Base-by-base conservation (phyloP, 53 echinoderm and acorn worm genomes). In the Crossaster papposus region DNA sequence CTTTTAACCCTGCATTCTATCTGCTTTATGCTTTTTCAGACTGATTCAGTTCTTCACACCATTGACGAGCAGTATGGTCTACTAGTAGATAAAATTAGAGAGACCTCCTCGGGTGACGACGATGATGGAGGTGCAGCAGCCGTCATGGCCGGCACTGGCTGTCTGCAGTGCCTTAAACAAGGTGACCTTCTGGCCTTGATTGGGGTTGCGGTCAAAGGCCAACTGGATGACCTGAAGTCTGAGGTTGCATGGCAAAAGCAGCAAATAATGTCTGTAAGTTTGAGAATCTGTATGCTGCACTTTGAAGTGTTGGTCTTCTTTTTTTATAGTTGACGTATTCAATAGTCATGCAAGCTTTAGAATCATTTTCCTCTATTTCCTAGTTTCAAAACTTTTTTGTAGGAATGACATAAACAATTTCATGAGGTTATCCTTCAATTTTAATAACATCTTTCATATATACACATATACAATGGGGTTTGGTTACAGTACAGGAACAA, bases 241-340 rank as follows among this genome's bases (percentile, higher is more conserved):
- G 88, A 92, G 84, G 85, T 96, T 18, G 32, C 88, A 4, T 88
- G 80, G 14, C 96, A 96, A 65, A 92, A 92, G 52, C 88, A 93
- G 83, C 92, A 90, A 77, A 93, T 95, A 64, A 65, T 88, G 36
- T 38, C 89, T 68, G 96, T 96, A 72, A 94, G 96, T 89, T 31
- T 13, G 1, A 22, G 29, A 3, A 68, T 26, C n/a, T 11, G 4
- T 18, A 62, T 17, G 62, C 23, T 3, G 12, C 62, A 3, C 17
- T 62, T 44, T 9, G 9, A 9, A 44, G 44, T 44, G 5, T 1
- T 5, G 44, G 6, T 44, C 9, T 9, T 44, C 1, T 44, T 44
- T 44, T 5, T 44, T 7, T 44, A 44, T 7, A 44, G 44, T 44
- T 44, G 44, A 9, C 44, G 0, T 0, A 9, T 44, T 44, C 44